Evolutionary conservation across 2,113 vertebrate species (phyloP).

Genomic region (Okapia johnstoni): DNA sequence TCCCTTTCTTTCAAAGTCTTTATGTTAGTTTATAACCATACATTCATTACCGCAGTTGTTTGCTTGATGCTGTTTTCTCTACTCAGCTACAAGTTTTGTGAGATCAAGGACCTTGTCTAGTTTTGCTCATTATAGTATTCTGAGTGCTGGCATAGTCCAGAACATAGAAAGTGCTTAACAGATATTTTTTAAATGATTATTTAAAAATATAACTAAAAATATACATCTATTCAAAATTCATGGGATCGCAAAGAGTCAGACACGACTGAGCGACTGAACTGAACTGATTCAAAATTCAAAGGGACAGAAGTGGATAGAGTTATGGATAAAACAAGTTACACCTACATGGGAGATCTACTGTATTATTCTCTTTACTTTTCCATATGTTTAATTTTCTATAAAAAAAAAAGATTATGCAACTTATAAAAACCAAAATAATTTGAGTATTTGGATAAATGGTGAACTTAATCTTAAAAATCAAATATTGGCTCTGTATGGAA

Average conservation of each 20-base stretch:
- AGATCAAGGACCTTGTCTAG: background rate
- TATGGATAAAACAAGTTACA: background rate
- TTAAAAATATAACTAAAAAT: conserved; percentile 2
- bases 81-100: background rate
- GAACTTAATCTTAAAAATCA: background rate
- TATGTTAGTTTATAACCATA: background rate
- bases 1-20: conserved; percentile 4
- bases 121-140: background rate
- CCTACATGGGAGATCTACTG: background rate
- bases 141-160: background rate
- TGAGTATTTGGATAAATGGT: background rate
- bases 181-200: conserved; percentile 17
- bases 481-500: background rate
- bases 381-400: conserved; percentile 21
- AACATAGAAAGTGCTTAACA: background rate
- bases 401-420: background rate
- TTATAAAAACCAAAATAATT: background rate
- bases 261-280: too few species aligned
- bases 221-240: conserved; percentile 6
- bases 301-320: background rate
- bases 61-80: background rate
- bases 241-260: too few species aligned
- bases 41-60: background rate
- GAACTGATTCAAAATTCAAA: conserved; percentile 27
- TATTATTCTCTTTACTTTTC: background rate